Conservation (phyloP, 2,797 vertebrate genomes). For the Urophycis tenuis region DNA sequence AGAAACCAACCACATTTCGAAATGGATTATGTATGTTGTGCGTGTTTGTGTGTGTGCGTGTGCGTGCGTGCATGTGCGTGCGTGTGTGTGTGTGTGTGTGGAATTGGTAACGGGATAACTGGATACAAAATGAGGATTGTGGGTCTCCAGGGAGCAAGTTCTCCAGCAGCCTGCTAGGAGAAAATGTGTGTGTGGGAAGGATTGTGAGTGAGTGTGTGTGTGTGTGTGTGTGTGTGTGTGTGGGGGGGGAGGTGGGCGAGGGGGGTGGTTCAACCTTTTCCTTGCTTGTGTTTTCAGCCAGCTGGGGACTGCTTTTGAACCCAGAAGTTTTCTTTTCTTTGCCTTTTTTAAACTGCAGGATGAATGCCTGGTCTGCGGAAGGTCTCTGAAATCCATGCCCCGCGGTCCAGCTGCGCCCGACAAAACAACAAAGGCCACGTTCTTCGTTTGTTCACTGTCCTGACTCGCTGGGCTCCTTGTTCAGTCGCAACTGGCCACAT, state of each 20-base stretch:
- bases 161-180: neutral
- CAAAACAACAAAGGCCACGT: constrained; percentile 17
- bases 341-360: constrained; percentile 53
- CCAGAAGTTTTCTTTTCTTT: constrained; percentile 31
- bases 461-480: neutral
- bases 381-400: constrained; percentile 12
- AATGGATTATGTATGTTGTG: neutral
- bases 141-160: constrained; percentile 53
- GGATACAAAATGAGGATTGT: constrained; percentile 50
- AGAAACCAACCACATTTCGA: neutral
- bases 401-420: constrained; percentile 26
- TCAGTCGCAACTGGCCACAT: constrained; percentile 10
- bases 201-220: neutral
- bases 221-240: neutral
- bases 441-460: neutral
- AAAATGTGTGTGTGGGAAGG: neutral
- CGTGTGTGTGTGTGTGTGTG: neutral
- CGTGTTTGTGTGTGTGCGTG: neutral
- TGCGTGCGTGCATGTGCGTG: too few relatives aligned
- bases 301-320: constrained; percentile 51
- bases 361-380: constrained; percentile 37
- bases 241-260: constrained; percentile 17
- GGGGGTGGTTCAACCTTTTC: constrained; percentile 48
- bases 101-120: constrained; percentile 40
- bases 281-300: constrained; percentile 51